phyloP scores from a whole-genome alignment of 2,888 invertebrate species.

The Conops quadrifasciatus region DNA sequence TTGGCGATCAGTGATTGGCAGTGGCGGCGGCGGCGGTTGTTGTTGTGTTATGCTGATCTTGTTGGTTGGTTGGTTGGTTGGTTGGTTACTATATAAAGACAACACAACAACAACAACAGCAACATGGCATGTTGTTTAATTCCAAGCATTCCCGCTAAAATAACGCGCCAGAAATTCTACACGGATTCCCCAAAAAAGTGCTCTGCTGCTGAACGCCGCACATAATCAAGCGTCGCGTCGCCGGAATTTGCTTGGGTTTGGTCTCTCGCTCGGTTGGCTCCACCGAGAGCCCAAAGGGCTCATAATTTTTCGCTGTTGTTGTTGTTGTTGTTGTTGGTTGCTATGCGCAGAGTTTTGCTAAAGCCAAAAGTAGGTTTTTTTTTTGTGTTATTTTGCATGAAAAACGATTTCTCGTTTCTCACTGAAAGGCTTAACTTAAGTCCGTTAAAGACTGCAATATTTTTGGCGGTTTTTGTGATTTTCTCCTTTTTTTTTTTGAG shows the following conservation, averaged over 20 bases:
- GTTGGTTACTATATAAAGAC: neutral
- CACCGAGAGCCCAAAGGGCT: no score
- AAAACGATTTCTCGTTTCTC: no score
- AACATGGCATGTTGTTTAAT: neutral
- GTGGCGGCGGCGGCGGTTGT: neutral
- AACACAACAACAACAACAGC: constrained; percentile 23
- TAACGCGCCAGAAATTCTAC: neutral
- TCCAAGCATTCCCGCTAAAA: constrained; percentile 1
- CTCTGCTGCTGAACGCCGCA: neutral
- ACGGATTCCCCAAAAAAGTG: neutral
- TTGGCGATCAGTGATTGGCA: constrained; percentile 7
- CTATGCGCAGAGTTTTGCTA: no score
- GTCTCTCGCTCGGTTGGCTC: neutral
- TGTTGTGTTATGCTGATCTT: constrained; percentile 17
- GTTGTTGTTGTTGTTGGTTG: no score
- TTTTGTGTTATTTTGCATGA: no score
- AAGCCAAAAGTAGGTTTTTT: no score
- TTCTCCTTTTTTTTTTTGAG: constrained; percentile 40
- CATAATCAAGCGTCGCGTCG: neutral
- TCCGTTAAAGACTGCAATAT: no score
- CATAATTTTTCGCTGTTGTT: no score
- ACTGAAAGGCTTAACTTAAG: no score
- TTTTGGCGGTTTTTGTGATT: no score
- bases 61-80: constrained; percentile 2
- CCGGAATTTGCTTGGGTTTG: neutral